Evolutionary conservation across 2,888 invertebrate genomes (phyloP), one percentile per base, ranked within the genome.

Genomic region (Limenitis camilla): DNA sequence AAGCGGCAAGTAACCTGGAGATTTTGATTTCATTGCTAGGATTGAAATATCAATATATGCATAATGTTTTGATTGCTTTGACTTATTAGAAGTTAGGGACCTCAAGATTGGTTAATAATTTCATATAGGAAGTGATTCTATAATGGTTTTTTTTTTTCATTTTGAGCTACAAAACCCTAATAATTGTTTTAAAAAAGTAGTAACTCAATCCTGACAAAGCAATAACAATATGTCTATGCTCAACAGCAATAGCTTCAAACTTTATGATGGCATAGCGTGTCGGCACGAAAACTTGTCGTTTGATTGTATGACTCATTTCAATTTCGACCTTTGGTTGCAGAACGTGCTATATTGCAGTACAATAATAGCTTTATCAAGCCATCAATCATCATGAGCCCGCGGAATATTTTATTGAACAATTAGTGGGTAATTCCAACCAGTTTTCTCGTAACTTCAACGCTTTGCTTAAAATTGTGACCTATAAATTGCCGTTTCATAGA

Each of bases 241-340:
- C 9, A 48, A 55, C 30, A 42, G 44, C 55, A 42, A 52, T 52
- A 44, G 39, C 33, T 53, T 55, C 50, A 52, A 55, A 45, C 30
- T 63, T 65, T 63, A 68, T 66, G 60, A 58, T 58, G 53, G 51
- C 62, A 65, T 72, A 58, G 69, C 69, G 65, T 74, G 71, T 66
- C 64, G 64, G 68, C 66, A 68, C 66, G 69, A 63, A 65, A 71
- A 58, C 56, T 59, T 54, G 60, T 61, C 61, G 58, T 67, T 68
- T 63, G 56, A 61, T 62, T 53, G 58, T 55, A 63, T 71, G 71
- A 73, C 58, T 72, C 69, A 73, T 63, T 55, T 39, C 42, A 53
- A 55, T 60, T 33, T 39, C 40, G 28, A 46, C 52, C 52, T 59
- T 55, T 54, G 49, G 43, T 49, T 51, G 49, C 41, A 53, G 40